Evolutionary conservation across 2,888 invertebrate genomes (phyloP).

Genomic region (Drosophila longiperda): DNA sequence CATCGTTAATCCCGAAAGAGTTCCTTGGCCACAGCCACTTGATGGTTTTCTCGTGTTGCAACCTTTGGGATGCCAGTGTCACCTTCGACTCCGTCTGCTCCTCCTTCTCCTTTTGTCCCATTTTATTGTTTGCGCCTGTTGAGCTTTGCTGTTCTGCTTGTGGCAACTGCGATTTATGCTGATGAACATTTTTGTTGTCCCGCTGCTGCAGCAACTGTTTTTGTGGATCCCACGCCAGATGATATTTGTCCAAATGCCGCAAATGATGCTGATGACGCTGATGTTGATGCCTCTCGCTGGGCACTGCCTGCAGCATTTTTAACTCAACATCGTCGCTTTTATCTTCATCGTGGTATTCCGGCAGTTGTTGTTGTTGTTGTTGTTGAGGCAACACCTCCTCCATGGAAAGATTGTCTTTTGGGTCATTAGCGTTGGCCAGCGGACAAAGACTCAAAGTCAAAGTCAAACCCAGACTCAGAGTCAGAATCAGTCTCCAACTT

Average conservation of each 20-base stretch:
- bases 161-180: slow-evolving; percentile 64
- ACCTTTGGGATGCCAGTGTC: neutral
- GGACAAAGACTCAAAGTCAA: slow-evolving; percentile 21
- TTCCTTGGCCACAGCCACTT: neutral
- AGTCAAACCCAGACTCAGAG: slow-evolving; percentile 12
- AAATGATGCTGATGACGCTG: slow-evolving; percentile 35
- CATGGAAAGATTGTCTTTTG: slow-evolving; percentile 28
- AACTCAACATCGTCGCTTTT: slow-evolving; percentile 59
- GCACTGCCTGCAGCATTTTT: slow-evolving; percentile 21
- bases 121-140: slow-evolving; percentile 9
- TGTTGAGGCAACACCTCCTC: slow-evolving; percentile 57
- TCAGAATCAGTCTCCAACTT: neutral
- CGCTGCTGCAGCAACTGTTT: slow-evolving; percentile 8
- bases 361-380: slow-evolving; percentile 22
- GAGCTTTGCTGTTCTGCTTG: slow-evolving; percentile 9
- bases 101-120: neutral
- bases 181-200: slow-evolving; percentile 49
- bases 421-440: slow-evolving; percentile 61
- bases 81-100: neutral
- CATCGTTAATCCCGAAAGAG: slow-evolving; percentile 8
- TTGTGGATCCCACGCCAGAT: slow-evolving; percentile 59
- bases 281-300: slow-evolving; percentile 21
- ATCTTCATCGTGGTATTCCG: slow-evolving; percentile 47
- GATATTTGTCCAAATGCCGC: slow-evolving; percentile 51
- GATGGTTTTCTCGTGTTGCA: slow-evolving; percentile 3